Evolutionary conservation across 2,797 vertebrate species (phyloP), one percentile per base, ranked within the genome.

Genomic region (Ciconia nigra): DNA sequence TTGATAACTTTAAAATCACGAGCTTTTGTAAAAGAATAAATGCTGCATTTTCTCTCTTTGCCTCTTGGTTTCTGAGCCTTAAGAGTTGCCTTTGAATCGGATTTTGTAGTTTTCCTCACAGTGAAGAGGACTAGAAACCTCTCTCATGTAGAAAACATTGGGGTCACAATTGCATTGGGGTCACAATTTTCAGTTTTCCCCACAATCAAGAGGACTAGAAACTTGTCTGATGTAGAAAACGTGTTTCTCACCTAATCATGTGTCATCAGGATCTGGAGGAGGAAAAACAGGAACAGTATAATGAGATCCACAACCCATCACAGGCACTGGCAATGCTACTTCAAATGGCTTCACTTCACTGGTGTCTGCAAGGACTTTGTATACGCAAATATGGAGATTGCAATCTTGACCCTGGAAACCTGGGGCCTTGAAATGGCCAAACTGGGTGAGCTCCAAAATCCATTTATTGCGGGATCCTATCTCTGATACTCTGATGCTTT

Each of bases 261-360:
- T 93, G 65, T 96, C 89, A 74, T 80, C 74, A n/a, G 57, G 57
- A 81, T 61, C 65, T 93, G 76, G 49, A 94, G 31, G 88, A 86
- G 84, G 42, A 81, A 87, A 89, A 93, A 4, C 57, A 81, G 67
- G 24, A 92, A 44, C 65, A 37, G 46, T 63, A 15, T 87, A 81
- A 83, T 41, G 67, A 91, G 65, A 87, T 76, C 78, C 86, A 80
- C 37, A 89, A 44, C 37, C 44, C 41, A n/a, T 92, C 57, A 78
- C 47, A 41, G 49, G 26, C 47, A 57, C 55, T 78, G 83, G 51
- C 61, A 77, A 9, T 46, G 42, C 57, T 90, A 13, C 76, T 92
- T 94, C 65, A 87, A 47, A 78, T 83, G 65, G 54, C 62, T 94
- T 89, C 22, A 25, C 52, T 91, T 93, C 49, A 63, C 44, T 91